Evolutionary conservation across 2,888 invertebrate species (phyloP).

Genomic region (Malachius bipustulatus): DNA sequence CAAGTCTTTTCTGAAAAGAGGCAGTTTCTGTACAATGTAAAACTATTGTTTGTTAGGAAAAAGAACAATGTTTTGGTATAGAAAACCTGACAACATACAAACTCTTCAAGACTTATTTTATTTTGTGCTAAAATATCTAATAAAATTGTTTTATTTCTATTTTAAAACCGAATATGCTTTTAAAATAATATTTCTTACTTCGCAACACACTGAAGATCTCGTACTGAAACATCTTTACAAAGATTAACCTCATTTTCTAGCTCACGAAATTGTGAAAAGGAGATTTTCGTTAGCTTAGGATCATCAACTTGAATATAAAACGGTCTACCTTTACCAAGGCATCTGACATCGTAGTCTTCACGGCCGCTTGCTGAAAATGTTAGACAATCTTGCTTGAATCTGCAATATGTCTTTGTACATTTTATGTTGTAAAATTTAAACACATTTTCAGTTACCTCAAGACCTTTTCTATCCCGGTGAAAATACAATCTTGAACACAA

Average conservation of each 20-base stretch:
- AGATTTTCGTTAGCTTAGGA: constrained; percentile 46
- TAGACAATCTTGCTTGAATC: constrained; percentile 20
- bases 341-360: constrained; percentile 95
- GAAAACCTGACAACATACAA: no score
- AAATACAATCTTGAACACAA: constrained; percentile 7
- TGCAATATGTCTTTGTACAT: no score
- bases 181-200: constrained; percentile 40
- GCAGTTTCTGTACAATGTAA: no score
- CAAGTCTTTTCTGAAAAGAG: constrained; percentile 16
- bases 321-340: constrained; percentile 82
- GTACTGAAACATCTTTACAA: constrained; percentile 41
- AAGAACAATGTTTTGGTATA: no score
- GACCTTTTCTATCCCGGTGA: constrained; percentile 11
- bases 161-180: no score
- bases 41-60: no score
- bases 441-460: no score
- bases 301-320: constrained; percentile 80
- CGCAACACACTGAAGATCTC: constrained; percentile 52
- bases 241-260: constrained; percentile 51
- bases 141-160: no score
- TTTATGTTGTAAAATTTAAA: no score
- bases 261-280: constrained; percentile 38
- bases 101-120: no score
- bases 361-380: constrained; percentile 86
- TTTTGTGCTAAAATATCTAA: no score